Evolutionary conservation across 2,888 invertebrate genomes (phyloP).

Genomic region (Neoaliturus tenellus): DNA sequence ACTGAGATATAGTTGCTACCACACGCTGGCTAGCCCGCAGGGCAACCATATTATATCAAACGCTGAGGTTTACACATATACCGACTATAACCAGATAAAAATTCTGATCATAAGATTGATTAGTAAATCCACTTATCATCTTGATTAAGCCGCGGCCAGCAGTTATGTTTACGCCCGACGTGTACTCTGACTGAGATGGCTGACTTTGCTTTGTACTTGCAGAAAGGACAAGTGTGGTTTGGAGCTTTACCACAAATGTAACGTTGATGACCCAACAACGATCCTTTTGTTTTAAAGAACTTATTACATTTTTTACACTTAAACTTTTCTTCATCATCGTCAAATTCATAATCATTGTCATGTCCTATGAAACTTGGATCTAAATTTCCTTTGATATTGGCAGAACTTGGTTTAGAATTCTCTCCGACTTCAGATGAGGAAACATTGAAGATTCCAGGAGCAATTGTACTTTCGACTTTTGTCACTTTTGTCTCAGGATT

Average conservation of each 20-base stretch:
- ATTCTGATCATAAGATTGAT: background rate
- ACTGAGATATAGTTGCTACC: too few species aligned
- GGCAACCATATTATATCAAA: too few species aligned
- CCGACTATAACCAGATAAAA: too few species aligned
- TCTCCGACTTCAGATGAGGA: background rate
- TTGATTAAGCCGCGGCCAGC: constrained; percentile 10
- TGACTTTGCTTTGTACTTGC: constrained; percentile 62
- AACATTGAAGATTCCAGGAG: background rate
- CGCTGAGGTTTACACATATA: too few species aligned
- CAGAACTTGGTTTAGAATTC: background rate
- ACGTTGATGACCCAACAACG: constrained; percentile 67
- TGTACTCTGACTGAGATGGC: constrained; percentile 5
- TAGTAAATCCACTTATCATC: constrained; percentile 33
- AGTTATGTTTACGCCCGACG: constrained; percentile 2
- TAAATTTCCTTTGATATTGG: background rate
- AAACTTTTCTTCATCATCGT: constrained; percentile 34
- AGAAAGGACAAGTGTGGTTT: constrained; percentile 68
- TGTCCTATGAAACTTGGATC: constrained; percentile 7
- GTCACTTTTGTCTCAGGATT: background rate
- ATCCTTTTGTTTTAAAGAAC: constrained; percentile 66
- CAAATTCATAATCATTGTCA: constrained; percentile 8
- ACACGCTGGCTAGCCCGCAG: too few species aligned
- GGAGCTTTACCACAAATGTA: constrained; percentile 69
- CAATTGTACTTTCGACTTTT: background rate
- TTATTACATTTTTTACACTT: constrained; percentile 67